These are phyloP conservation scores for Leptinotarsa juncta DNA, from an alignment of 2,888 invertebrate genomes.

Conservation along the genomic window DNA sequence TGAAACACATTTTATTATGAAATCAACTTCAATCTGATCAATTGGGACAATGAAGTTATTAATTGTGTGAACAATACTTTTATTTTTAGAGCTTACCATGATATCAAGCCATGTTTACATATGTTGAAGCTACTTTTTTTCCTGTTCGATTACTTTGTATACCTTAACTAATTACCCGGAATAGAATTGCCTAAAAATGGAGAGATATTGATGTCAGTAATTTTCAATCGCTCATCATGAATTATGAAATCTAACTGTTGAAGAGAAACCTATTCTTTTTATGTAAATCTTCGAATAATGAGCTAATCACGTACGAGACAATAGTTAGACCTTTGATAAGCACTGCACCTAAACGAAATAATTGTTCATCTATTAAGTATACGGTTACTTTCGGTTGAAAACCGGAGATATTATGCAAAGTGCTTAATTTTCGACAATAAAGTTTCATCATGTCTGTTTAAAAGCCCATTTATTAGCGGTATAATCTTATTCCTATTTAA, in stretches of 20 bases:
- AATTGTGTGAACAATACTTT: too few species aligned
- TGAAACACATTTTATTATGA: too few species aligned
- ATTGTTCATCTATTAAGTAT: slow-evolving; percentile 21
- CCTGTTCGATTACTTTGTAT: not conserved
- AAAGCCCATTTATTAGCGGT: slow-evolving; percentile 22
- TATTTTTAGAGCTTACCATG: too few species aligned
- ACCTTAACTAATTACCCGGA: not conserved
- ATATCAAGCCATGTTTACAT: not conserved
- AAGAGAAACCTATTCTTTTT: slow-evolving; percentile 19
- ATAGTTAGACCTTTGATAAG: slow-evolving; percentile 27
- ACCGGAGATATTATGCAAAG: slow-evolving; percentile 34
- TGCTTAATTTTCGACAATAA: slow-evolving; percentile 26
- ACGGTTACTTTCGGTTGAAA: slow-evolving; percentile 30
- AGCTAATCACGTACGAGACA: not conserved
- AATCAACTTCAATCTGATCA: too few species aligned
- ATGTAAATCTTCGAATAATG: slow-evolving; percentile 14
- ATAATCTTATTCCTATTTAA: slow-evolving; percentile 11
- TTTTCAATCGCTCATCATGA: slow-evolving; percentile 9
- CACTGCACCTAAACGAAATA: slow-evolving; percentile 28
- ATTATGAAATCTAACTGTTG: slow-evolving; percentile 18
- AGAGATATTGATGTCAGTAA: not conserved
- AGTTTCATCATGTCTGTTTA: slow-evolving; percentile 25
- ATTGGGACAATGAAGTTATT: too few species aligned
- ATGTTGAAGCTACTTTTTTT: not conserved
- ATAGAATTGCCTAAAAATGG: not conserved